Conservation (phyloP, 2,888 invertebrate genomes). For the Cecidostiba fungosa region DNA sequence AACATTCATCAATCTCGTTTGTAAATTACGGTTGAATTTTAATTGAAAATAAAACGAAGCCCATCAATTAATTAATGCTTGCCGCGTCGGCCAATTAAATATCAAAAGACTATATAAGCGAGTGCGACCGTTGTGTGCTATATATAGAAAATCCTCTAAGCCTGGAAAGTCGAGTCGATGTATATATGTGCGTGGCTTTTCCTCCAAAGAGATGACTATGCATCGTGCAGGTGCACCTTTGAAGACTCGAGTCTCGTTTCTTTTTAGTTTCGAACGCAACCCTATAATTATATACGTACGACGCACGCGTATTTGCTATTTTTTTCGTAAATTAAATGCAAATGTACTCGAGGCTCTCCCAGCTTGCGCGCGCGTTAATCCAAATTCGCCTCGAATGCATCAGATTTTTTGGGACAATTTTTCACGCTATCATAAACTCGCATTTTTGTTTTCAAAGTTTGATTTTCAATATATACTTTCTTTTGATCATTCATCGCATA, state of each 20-base stretch:
- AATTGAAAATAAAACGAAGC: conserved; percentile 41
- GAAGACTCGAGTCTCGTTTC: conserved; percentile 10
- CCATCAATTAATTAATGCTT: conserved; percentile 38
- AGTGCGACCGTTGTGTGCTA: background rate
- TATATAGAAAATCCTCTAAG: conserved; percentile 14
- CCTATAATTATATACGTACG: background rate
- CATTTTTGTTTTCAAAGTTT: too few species aligned
- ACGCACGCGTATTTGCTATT: conserved; percentile 5
- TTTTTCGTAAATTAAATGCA: conserved; percentile 20
- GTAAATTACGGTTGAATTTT: conserved; percentile 3
- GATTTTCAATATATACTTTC: too few species aligned
- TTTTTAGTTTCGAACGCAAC: background rate
- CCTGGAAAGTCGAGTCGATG: background rate
- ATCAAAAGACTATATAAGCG: conserved; percentile 12
- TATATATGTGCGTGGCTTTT: background rate
- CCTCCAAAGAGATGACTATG: conserved; percentile 26
- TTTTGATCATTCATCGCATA: too few species aligned
- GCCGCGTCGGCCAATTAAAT: conserved; percentile 7
- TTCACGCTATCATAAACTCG: background rate
- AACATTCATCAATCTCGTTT: conserved; percentile 11
- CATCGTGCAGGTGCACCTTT: conserved; percentile 6
- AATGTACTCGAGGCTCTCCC: background rate
- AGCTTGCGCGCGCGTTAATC: background rate
- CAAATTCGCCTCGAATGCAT: background rate
- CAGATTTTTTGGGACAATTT: background rate